Percentiles rank a stretch among this genome's conserved stretches.
Evolutionary conservation across 2,888 invertebrate species (phyloP).

Genomic region (Seira sanloemensis): DNA sequence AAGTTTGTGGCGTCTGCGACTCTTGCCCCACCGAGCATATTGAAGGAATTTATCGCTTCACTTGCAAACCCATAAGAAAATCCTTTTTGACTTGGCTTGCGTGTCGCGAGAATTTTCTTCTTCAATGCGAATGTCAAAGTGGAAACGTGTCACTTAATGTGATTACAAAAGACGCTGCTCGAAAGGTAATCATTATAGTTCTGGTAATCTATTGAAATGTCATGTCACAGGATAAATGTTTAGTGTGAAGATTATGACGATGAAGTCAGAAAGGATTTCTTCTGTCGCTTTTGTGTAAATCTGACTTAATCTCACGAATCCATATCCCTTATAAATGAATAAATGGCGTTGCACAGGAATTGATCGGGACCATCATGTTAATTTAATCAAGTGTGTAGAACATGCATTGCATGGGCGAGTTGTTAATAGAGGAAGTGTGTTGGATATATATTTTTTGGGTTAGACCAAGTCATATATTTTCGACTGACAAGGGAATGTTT

Average conservation of each 20-base stretch:
- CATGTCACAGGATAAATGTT: not conserved
- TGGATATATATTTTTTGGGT: not conserved
- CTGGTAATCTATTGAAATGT: not conserved
- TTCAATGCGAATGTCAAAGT: not conserved
- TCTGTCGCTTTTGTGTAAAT: constrained; percentile 21
- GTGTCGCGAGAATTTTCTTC: not conserved
- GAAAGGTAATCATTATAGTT: not conserved
- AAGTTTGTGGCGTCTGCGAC: not conserved
- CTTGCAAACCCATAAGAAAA: not conserved
- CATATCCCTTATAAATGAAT: constrained; percentile 7
- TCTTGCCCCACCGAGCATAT: not conserved
- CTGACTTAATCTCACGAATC: constrained; percentile 35
- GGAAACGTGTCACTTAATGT: not conserved
- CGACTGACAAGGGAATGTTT: not conserved
- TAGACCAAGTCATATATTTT: constrained; percentile 15
- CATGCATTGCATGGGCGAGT: not conserved
- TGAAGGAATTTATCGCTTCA: not conserved
- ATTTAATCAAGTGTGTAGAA: constrained; percentile 35
- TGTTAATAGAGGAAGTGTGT: constrained; percentile 18
- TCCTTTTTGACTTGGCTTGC: not conserved
- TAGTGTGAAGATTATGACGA: constrained; percentile 19
- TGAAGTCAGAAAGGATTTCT: too few relatives aligned
- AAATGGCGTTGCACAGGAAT: not conserved
- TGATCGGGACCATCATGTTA: constrained; percentile 33
- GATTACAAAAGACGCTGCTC: not conserved